Evolutionary conservation across 2,888 invertebrate species (phyloP).

Genomic region (Cephalotes varians): DNA sequence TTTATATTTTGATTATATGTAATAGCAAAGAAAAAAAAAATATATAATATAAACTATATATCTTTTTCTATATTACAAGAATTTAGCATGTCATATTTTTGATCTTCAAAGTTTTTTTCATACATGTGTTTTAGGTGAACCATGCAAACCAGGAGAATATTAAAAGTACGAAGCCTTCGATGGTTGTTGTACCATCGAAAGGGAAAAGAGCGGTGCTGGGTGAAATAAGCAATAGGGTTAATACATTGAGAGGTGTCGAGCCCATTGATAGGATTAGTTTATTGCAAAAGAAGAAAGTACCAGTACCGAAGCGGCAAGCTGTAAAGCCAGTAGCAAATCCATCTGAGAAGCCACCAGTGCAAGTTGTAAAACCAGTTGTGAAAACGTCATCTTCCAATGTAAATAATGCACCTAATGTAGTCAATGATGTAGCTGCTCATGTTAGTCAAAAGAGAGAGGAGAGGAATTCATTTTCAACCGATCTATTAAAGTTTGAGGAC

Average conservation of each 20-base stretch:
- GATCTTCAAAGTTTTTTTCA: neutral
- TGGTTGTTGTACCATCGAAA: conserved; percentile 65
- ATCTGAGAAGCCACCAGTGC: conserved; percentile 72
- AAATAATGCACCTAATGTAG: conserved; percentile 36
- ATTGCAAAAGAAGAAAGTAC: conserved; percentile 71
- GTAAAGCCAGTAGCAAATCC: conserved; percentile 66
- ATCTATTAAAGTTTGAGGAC: conserved; percentile 87
- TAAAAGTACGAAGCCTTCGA: conserved; percentile 76
- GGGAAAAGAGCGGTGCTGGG: conserved; percentile 86
- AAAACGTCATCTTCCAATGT: conserved; percentile 56
- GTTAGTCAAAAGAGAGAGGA: conserved; percentile 61
- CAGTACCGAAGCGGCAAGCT: conserved; percentile 57
- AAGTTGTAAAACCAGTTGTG: conserved; percentile 74
- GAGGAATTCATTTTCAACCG: conserved; percentile 78
- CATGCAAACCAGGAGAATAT: conserved; percentile 82
- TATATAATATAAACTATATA: too few relatives aligned
- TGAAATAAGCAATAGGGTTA: conserved; percentile 87
- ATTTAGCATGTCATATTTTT: neutral
- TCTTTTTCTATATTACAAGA: neutral
- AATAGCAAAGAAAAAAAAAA: neutral
- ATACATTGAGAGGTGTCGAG: conserved; percentile 83
- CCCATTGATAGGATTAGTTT: conserved; percentile 78
- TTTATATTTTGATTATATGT: neutral
- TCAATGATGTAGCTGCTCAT: neutral
- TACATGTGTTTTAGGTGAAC: conserved; percentile 73